A percentile compares a stretch with the other conserved stretches of the same genome.
Evolutionary conservation across 2,888 invertebrate species (phyloP).

Genomic region (Coelinius sp.): DNA sequence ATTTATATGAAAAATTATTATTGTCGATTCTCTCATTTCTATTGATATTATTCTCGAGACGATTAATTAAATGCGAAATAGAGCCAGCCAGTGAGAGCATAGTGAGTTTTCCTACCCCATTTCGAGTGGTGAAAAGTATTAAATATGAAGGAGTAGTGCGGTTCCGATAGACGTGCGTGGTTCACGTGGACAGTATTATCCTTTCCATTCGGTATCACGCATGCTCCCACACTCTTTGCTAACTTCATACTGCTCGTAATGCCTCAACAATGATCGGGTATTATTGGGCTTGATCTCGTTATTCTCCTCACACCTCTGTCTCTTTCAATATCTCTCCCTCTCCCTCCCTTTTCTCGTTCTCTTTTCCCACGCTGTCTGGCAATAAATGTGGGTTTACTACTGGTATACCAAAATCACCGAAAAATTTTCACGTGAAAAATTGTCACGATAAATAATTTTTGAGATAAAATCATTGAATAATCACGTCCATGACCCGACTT

Average conservation of each 20-base stretch:
- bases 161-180: background rate
- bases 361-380: constrained; percentile 22
- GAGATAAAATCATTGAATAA: constrained; percentile 13
- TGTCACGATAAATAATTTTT: constrained; percentile 24
- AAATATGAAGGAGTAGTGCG: background rate
- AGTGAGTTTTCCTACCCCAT: background rate
- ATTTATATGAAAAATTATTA: background rate
- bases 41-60: background rate
- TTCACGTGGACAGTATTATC: background rate
- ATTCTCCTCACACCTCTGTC: background rate
- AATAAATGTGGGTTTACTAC: constrained; percentile 37
- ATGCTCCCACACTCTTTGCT: background rate
- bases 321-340: background rate
- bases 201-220: constrained; percentile 1
- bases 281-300: constrained; percentile 32
- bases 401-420: constrained; percentile 8
- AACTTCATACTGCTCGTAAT: constrained; percentile 17
- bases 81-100: too few species aligned
- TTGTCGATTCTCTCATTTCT: background rate
- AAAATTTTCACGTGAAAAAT: constrained; percentile 20
- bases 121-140: background rate
- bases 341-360: background rate
- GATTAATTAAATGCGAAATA: background rate
- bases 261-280: constrained; percentile 26
- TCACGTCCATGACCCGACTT: background rate